Evolutionary conservation across 35 echinoderm and acorn worm species (phyloP), one percentile per base, ranked within the genome.

Genomic region (Lytechinus variegatus): DNA sequence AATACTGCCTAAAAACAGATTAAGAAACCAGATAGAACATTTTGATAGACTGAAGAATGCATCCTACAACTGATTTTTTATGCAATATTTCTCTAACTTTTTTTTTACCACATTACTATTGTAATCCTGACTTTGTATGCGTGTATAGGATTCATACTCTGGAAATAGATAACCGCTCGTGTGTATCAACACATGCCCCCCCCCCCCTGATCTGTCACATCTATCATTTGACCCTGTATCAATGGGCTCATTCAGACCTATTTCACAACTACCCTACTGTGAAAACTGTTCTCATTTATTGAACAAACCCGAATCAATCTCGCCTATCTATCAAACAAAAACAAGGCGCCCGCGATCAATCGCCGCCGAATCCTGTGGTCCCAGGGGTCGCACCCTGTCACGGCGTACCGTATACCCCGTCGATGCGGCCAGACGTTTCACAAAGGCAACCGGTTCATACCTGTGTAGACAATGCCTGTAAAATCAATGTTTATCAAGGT

Each of bases 401-500:
- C 61, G 61, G 61, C 2, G 61, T 21, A 71, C 60, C 5, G 60
- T 61, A 61, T 14, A 11, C 11, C 6, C 61, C 61, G 14, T 2
- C 14, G 61, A 3, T 13, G 61, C 61, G 14, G 61, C 61, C 61
- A 71, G 61, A 71, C 61, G 19, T 21, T 71, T 24, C 61, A 71
- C 61, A 71, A 71, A 71, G 61, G 24, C 61, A 14, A 14, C 61
- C 14, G 61, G 7, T 21, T 44, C 33, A 44, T 71, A 71, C 61
- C 12, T 19, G 5, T 1, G 14, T 4, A 71, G 61, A 71, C 61
- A 71, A 71, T 71, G 19, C 61, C 61, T 21, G 0, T 4, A 71
- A 71, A 71, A 71, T 71, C 61, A 71, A 71, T 71, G 61, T 71
- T 44, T 71, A 71, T 71, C 61, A 71, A 71, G 61, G 61, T 71